Base-by-base conservation (phyloP, 1,140 invertebrate genomes). In the Drosophila arawakana region DNA sequence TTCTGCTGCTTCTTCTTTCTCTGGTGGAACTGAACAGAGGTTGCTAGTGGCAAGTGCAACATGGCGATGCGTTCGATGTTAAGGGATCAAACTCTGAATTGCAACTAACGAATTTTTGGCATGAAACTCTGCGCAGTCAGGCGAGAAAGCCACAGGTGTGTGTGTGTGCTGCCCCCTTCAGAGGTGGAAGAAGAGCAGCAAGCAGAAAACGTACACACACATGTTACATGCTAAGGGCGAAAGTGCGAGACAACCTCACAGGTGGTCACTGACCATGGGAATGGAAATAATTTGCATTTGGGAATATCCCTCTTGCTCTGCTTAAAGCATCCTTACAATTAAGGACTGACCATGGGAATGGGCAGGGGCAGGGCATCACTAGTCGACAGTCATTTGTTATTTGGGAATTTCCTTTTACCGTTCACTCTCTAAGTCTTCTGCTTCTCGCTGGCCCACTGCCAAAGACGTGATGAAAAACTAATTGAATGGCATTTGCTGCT, bases 401-500 rank as follows among this genome's bases (percentile, higher is more conserved):
- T 76, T 65, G 62, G 79, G 61, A 77, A 88, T 82, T 82, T 66
- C 78, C 72, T 63, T 75, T 55, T 73, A 30, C 41, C 52, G 18
- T 63, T 41, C 43, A 18, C 30, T 44, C 30, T 34, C 21, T 13
- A 2, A 25, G 10, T 34, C 46, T 34, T 21, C 44, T 69, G 21
- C 10, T 39, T 67, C 63, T 59, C 21, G 43, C 55, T 86, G 72
- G 79, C 71, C 43, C 41, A 15, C 7, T 65, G 73, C 83, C 82
- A 86, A 47, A 72, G 43, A 81, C 73, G 66, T 72, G 79, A 88
- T 70, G 82, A 82, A 86, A 79, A 80, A 76, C 82, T 86, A 82
- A 86, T 88, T 79, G 82, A 82, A 62, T 76, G 79, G 69, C 82
- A 86, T 76, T 71, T 60, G 55, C 46, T 52, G 15, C 25, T 30